Evolutionary conservation across 2,113 vertebrate species (phyloP).

Genomic region (Romanogobio albipinnatus): DNA sequence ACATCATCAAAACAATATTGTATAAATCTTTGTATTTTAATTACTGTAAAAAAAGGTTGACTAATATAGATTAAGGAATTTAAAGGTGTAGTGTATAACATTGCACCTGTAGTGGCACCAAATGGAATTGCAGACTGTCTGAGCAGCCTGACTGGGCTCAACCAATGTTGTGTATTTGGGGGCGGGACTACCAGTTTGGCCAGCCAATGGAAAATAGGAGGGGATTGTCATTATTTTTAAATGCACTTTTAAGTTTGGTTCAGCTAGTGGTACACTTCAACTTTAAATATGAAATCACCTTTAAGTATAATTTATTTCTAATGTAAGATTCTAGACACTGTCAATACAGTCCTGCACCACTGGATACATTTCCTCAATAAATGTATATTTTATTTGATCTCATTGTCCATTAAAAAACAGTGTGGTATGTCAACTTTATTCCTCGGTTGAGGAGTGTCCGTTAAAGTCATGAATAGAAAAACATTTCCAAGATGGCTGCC

Average conservation of each 20-base stretch:
- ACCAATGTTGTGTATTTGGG: neutral
- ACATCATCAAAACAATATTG: neutral
- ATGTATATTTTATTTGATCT: slow-evolving; percentile 9
- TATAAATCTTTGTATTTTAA: neutral
- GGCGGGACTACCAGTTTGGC: neutral
- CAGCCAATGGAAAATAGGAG: neutral
- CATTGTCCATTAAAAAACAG: neutral
- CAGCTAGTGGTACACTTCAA: neutral
- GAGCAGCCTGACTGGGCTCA: neutral
- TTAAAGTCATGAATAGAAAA: neutral
- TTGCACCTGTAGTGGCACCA: neutral
- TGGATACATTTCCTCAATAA: slow-evolving; percentile 28
- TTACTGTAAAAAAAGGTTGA: neutral
- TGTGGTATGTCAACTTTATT: slow-evolving; percentile 9
- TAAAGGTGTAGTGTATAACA: neutral
- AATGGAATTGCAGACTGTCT: neutral
- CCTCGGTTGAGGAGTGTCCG: slow-evolving; percentile 49
- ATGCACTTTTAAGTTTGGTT: neutral
- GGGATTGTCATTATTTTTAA: neutral
- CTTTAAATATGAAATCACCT: neutral
- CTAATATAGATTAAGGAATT: neutral
- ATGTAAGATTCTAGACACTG: slow-evolving; percentile 26
- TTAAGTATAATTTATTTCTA: slow-evolving; percentile 40
- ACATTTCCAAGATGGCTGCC: neutral
- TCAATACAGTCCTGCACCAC: neutral